Conservation (phyloP, 2,113 vertebrate species). For the Eubucco bourcierii region DNA sequence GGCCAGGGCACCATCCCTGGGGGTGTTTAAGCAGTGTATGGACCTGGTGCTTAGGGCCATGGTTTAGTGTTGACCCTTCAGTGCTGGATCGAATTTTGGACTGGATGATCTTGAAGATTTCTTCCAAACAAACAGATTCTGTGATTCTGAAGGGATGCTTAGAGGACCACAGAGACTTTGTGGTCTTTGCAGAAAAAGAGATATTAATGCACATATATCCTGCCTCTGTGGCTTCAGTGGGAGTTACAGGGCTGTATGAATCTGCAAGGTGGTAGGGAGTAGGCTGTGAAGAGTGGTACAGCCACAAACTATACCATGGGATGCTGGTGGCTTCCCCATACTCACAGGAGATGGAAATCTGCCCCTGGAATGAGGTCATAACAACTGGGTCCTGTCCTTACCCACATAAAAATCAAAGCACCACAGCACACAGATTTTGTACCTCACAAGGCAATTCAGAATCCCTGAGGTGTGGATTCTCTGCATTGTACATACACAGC, state of each 20-base stretch:
- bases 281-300: neutral
- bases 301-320: neutral
- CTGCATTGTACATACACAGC: neutral
- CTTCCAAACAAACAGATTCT: too few relatives aligned
- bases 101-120: too few relatives aligned
- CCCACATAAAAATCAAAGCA: neutral
- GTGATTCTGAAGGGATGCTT: neutral
- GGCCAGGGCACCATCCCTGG: too few relatives aligned
- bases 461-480: neutral
- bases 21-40: too few relatives aligned
- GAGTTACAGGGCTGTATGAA: neutral
- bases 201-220: neutral
- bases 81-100: too few relatives aligned
- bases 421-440: neutral
- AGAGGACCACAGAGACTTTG: neutral
- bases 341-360: neutral
- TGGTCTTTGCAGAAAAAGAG: neutral
- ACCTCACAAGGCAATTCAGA: neutral
- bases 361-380: neutral
- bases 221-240: neutral
- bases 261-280: neutral
- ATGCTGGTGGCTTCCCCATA: neutral
- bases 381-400: neutral
- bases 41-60: too few relatives aligned
- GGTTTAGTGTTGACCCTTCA: too few relatives aligned